A percentile compares a stretch with the other conserved stretches of the same genome.
Evolutionary conservation across 2,888 invertebrate species (phyloP).

Genomic region (Baccha elongata): DNA sequence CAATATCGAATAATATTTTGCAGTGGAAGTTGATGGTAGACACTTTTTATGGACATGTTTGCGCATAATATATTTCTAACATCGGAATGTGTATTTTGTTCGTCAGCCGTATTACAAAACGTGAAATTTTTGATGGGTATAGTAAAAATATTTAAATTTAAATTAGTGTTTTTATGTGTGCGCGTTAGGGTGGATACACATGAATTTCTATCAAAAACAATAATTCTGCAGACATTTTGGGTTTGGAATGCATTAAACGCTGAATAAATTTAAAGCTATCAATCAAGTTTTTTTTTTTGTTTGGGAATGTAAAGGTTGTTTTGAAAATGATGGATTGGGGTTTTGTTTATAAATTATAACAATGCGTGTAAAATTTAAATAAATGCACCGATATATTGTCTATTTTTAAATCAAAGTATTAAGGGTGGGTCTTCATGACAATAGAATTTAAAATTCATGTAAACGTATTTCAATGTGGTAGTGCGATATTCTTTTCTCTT

Average conservation of each 20-base stretch:
- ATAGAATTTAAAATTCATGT: too few relatives aligned
- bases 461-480: too few relatives aligned
- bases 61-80: not conserved
- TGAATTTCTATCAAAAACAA: not conserved
- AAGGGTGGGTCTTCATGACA: too few relatives aligned
- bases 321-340: too few relatives aligned
- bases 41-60: not conserved
- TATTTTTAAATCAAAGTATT: too few relatives aligned
- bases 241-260: not conserved
- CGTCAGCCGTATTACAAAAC: not conserved
- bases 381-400: too few relatives aligned
- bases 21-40: conserved; percentile 28
- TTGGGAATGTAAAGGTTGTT: too few relatives aligned
- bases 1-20: not conserved
- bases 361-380: too few relatives aligned
- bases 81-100: not conserved
- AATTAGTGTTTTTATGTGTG: not conserved
- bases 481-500: too few relatives aligned
- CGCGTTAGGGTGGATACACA: not conserved
- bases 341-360: too few relatives aligned
- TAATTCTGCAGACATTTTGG: not conserved
- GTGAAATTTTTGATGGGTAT: not conserved
- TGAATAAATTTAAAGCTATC: not conserved
- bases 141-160: not conserved
- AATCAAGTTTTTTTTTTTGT: too few relatives aligned